phyloP scores from a whole-genome alignment of 2,113 vertebrate genomes.

The Rattus rattus region DNA sequence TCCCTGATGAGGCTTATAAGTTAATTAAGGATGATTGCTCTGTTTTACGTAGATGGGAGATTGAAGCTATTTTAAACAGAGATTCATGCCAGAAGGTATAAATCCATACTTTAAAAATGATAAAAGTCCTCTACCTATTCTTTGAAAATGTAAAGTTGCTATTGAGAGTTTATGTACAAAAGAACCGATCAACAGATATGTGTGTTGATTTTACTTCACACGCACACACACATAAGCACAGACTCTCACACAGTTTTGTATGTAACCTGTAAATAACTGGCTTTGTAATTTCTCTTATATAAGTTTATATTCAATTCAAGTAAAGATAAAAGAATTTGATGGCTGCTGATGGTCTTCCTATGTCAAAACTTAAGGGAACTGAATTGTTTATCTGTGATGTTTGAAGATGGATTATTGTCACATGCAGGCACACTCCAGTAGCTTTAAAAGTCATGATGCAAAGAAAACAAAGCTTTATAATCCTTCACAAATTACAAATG shows the following conservation, averaged over 20 bases:
- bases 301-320: background rate
- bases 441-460: background rate
- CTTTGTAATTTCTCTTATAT: background rate
- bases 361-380: background rate
- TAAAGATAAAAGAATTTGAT: background rate
- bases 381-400: background rate
- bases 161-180: background rate
- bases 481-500: background rate
- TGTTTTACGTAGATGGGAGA: constrained; percentile 61
- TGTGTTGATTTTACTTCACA: constrained; percentile 3
- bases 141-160: background rate
- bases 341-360: background rate
- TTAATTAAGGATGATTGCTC: constrained; percentile 77
- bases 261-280: background rate
- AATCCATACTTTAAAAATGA: background rate
- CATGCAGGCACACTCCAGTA: background rate
- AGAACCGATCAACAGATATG: background rate
- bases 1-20: constrained; percentile 72
- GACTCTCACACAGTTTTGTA: background rate
- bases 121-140: background rate
- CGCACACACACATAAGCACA: background rate
- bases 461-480: background rate
- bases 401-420: background rate
- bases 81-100: background rate
- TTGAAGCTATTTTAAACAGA: constrained; percentile 43